Base-by-base conservation (phyloP, 2,888 invertebrate genomes). In the Idaea dimidiata region DNA sequence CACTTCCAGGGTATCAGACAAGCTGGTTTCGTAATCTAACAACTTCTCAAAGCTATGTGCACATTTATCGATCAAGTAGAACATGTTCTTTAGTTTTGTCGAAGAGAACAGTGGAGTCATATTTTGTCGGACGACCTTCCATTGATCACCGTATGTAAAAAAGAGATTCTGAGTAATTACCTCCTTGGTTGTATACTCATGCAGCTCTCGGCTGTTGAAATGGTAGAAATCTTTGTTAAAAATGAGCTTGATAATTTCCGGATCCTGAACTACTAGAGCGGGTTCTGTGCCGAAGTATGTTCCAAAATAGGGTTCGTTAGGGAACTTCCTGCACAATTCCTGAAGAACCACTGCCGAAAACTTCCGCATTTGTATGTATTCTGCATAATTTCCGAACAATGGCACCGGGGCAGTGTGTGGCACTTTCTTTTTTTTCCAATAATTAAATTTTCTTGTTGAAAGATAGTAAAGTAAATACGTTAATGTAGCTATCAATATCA, bases 51-150 rank as follows among this genome's bases (percentile, higher is more conserved):
- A 67, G 18, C 59, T 57, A 10, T 64, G 61, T 0, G 73, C 69
- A 61, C 73, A 75, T 24, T 75, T 75, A 53, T 72, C 69, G 33
- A 81, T 74, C 54, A 81, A 62, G 66, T 73, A 65, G 54, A 77
- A 81, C 80, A 81, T 80, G n/a, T 66, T 72, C 58, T 72, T 80
- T 73, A 81, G 71, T 64, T 74, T 79, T 0, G 74, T 69, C 6
- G 73, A 72, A 0, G 79, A 74, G 59, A 79, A 80, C 0, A 78
- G 56, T 1, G 79, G 79, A 0, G 76, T 75, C 5, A 78, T 18
- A 24, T 74, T 78, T 59, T 80, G 78, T 0, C 80, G 72, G 43
- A 73, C 32, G 6, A 77, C 67, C 59, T 70, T 80, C 80, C 78
- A 79, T 16, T 63, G 68, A 59, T 79, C 76, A 0, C 79, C 79